Percentiles rank a stretch among this genome's conserved stretches.
Conservation (phyloP, 2,113 vertebrate species). For the Psittacus erithacus region DNA sequence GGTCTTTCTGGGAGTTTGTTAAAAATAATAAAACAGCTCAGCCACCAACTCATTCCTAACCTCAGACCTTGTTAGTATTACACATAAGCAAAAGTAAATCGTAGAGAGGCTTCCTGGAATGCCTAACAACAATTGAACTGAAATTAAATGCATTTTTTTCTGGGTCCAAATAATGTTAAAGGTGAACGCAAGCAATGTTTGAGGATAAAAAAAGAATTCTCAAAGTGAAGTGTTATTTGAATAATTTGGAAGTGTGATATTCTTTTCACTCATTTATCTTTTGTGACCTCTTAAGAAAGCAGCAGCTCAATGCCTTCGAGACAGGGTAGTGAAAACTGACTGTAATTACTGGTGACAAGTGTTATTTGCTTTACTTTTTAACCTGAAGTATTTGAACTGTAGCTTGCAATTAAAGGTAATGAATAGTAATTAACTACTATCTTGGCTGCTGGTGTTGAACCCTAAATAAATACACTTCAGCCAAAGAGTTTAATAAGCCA, state of each 20-base stretch:
- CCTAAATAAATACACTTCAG: background rate
- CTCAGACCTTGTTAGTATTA: background rate
- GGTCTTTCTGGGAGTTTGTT: background rate
- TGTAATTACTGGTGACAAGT: conserved; percentile 35
- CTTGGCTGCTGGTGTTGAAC: background rate
- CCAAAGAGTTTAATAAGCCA: background rate
- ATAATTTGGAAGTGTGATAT: background rate
- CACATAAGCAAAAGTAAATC: background rate
- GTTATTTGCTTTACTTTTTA: conserved; percentile 44
- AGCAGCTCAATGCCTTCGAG: background rate
- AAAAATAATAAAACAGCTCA: background rate
- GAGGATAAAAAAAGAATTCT: background rate
- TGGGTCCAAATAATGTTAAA: background rate
- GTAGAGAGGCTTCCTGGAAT: background rate
- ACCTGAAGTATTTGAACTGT: conserved; percentile 12
- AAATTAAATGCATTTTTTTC: background rate
- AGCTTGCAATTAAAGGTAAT: conserved; percentile 44
- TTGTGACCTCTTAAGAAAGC: background rate
- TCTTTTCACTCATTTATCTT: background rate
- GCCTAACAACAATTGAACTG: background rate
- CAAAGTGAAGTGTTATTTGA: background rate
- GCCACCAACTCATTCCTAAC: background rate
- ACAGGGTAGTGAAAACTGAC: background rate
- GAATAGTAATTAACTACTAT: conserved; percentile 41
- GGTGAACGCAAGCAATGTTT: background rate